Percentiles rank a stretch among this genome's conserved stretches.
These are phyloP conservation scores for Watsonalla binaria DNA, from an alignment of 2,888 invertebrate species.

Conservation along the genomic window DNA sequence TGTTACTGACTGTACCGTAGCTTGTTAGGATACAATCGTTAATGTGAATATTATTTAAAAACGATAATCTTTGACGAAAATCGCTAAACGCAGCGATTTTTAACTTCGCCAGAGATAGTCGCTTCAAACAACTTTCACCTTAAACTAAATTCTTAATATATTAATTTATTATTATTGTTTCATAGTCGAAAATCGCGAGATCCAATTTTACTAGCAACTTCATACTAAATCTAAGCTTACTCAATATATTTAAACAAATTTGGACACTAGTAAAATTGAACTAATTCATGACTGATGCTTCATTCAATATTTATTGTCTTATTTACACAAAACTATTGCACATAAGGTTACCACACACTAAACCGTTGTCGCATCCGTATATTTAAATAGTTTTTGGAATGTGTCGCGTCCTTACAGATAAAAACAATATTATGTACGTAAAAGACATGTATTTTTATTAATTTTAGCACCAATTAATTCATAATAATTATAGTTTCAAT, in stretches of 20 bases:
- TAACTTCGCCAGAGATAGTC: background rate
- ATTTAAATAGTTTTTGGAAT: background rate
- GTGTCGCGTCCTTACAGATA: background rate
- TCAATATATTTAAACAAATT: slow-evolving; percentile 19
- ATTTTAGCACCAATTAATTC: background rate
- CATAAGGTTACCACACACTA: background rate
- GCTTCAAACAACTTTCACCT: slow-evolving; percentile 1
- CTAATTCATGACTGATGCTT: slow-evolving; percentile 43
- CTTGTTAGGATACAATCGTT: slow-evolving; percentile 62
- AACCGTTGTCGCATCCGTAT: background rate
- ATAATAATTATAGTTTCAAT: slow-evolving; percentile 21
- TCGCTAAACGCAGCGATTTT: background rate
- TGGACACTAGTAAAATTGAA: slow-evolving; percentile 55
- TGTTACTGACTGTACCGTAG: slow-evolving; percentile 44
- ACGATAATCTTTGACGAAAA: background rate
- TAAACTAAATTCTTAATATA: slow-evolving; percentile 36
- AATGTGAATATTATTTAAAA: slow-evolving; percentile 1
- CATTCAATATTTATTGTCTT: slow-evolving; percentile 13
- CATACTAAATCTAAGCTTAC: slow-evolving; percentile 26
- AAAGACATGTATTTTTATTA: background rate
- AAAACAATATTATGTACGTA: background rate
- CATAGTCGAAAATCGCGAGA: slow-evolving; percentile 45
- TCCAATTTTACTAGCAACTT: slow-evolving; percentile 52
- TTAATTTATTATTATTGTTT: slow-evolving; percentile 65
- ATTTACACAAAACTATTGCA: background rate